Base-by-base conservation (phyloP, 1,140 invertebrate species). In the Leptestheria dahalacensis region DNA sequence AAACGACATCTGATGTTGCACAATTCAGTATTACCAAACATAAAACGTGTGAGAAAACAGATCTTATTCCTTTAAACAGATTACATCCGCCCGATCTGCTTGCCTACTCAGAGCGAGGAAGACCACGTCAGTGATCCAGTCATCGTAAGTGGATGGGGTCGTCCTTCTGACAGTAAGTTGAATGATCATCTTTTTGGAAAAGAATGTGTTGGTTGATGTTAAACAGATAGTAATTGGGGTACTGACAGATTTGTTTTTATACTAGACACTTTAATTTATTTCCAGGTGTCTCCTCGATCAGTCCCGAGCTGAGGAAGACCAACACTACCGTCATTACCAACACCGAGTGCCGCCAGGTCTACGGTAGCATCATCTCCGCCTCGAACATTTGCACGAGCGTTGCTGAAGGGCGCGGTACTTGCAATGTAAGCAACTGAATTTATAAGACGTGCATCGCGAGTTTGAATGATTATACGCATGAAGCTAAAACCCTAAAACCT, bases 51-150 rank as follows among this genome's bases (percentile, higher is more conserved):
- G n/a, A n/a, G n/a, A n/a, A n/a, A n/a, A n/a, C n/a, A n/a, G n/a
- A n/a, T n/a, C n/a, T 65, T 71, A 2, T 71, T 79, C 15, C 66
- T 66, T 25, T 73, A 75, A 12, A 73, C 71, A 51, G 73, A 75
- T 1, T 71, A 71, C 49, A 76, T 78, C n/a, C 68, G 72, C 59
- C 66, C 70, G 4, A 70, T 76, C n/a, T 66, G 66, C 48, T 64
- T 78, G 55, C 74, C 77, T 6, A 67, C 67, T 57, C 61, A 69
- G 26, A 65, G 67, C 57, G 68, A 74, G 54, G 65, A 66, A 3
- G 65, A 70, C 9, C 76, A 76, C 55, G 68, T 67, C 52, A 70
- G 71, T 28, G 69, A 68, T 55, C 52, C 65, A 25, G 72, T 69
- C 28, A 69, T 69, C n/a, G 73, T 74, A n/a, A 75, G 72, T 23